A percentile compares a stretch with the other conserved stretches of the same genome.
These are phyloP conservation scores for Scomberomorus guttatus DNA, from an alignment of 2,797 vertebrate genomes.

Conservation along the genomic window DNA sequence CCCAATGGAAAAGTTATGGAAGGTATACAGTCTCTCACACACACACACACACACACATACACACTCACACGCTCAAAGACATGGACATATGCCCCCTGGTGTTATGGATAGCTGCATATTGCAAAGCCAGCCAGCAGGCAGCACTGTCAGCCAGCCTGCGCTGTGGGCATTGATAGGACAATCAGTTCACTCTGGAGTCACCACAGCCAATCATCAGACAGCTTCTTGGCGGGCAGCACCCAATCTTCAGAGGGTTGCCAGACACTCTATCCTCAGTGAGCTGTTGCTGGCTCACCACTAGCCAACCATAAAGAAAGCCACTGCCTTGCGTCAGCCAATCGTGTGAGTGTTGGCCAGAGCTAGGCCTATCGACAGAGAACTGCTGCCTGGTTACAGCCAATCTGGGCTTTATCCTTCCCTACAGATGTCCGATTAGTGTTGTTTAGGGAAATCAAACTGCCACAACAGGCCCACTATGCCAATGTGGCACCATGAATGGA, in stretches of 20 bases:
- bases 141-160: conserved; percentile 59
- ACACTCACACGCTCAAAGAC: conserved; percentile 48
- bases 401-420: conserved; percentile 82
- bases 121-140: conserved; percentile 78
- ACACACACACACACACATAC: conserved; percentile 23
- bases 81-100: conserved; percentile 75
- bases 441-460: conserved; percentile 80
- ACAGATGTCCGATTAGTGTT: conserved; percentile 85
- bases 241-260: conserved; percentile 77
- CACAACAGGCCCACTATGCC: conserved; percentile 72
- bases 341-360: conserved; percentile 69
- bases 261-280: conserved; percentile 74
- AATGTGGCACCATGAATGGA: conserved; percentile 54
- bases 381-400: conserved; percentile 71
- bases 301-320: conserved; percentile 78
- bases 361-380: conserved; percentile 77
- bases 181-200: conserved; percentile 68
- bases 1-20: conserved; percentile 72
- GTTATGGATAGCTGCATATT: conserved; percentile 72
- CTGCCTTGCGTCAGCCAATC: conserved; percentile 68
- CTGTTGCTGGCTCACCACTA: conserved; percentile 63
- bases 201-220: conserved; percentile 74
- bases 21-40: conserved; percentile 53
- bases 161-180: conserved; percentile 77
- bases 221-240: conserved; percentile 72